Evolutionary conservation across 64 coral and sea anemone species (phyloP).

Genomic region (Hydrozoanthus tunicans): DNA sequence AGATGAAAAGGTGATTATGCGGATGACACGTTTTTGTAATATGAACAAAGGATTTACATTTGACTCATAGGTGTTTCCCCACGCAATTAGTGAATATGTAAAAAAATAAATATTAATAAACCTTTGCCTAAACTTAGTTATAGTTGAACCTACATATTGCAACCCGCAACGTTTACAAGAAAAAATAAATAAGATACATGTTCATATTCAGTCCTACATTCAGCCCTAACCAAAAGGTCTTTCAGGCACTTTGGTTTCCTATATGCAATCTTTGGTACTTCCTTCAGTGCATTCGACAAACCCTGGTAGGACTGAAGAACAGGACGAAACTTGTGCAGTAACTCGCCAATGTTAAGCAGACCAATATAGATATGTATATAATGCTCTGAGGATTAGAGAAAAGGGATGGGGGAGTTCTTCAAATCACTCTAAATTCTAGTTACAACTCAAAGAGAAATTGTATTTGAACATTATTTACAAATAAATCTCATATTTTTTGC

Average conservation of each 20-base stretch:
- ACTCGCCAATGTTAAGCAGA: constrained; percentile 36
- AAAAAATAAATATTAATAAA: not conserved
- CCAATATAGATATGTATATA: not conserved
- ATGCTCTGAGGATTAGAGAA: no score
- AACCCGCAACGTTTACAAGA: not conserved
- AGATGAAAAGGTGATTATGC: no score
- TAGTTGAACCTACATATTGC: no score
- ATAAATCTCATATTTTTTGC: no score
- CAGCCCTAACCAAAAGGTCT: constrained; percentile 50
- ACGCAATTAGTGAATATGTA: no score
- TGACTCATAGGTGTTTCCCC: no score
- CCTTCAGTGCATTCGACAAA: constrained; percentile 12
- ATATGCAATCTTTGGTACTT: constrained; percentile 56
- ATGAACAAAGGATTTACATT: no score
- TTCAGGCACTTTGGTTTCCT: constrained; percentile 39
- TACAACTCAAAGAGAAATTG: no score
- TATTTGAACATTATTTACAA: no score
- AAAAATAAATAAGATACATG: constrained; percentile 17
- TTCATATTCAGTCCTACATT: constrained; percentile 44
- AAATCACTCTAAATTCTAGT: no score
- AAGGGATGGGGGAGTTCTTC: no score
- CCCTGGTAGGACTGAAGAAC: constrained; percentile 51
- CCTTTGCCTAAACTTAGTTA: not conserved
- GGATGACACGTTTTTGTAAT: no score
- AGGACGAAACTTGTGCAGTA: constrained; percentile 58